Conservation (phyloP, 2,888 invertebrate species). For the Aspidiotus destructor region DNA sequence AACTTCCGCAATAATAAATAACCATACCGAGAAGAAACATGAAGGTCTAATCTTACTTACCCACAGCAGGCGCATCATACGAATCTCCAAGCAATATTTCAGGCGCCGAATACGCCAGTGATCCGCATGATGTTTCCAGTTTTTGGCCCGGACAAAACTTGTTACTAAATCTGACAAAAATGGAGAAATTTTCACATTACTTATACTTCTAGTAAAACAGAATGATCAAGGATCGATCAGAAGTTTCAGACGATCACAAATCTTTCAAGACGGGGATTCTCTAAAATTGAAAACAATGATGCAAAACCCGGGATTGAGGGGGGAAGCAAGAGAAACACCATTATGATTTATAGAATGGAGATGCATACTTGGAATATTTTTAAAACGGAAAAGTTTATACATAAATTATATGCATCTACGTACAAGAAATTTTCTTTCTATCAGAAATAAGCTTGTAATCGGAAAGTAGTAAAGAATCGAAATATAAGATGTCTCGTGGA, state of each 20-base stretch:
- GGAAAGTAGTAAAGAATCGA: too few species aligned
- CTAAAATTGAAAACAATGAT: too few species aligned
- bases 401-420: too few species aligned
- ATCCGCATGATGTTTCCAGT: constrained; percentile 95
- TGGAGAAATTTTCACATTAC: neutral
- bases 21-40: neutral
- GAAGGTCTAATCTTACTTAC: constrained; percentile 46
- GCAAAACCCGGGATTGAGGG: too few species aligned
- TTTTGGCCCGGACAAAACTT: constrained; percentile 92
- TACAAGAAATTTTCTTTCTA: too few species aligned
- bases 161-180: constrained; percentile 63
- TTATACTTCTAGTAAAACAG: neutral
- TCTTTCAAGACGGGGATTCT: neutral
- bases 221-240: neutral
- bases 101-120: constrained; percentile 96
- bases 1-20: neutral
- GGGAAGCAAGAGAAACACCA: too few species aligned
- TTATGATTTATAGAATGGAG: too few species aligned
- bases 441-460: too few species aligned
- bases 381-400: too few species aligned
- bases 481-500: too few species aligned
- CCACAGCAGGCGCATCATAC: constrained; percentile 97
- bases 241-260: too few species aligned
- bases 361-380: too few species aligned
- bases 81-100: constrained; percentile 97